Conservation (phyloP, 1,140 invertebrate genomes). For the Tetragonula clypearis region DNA sequence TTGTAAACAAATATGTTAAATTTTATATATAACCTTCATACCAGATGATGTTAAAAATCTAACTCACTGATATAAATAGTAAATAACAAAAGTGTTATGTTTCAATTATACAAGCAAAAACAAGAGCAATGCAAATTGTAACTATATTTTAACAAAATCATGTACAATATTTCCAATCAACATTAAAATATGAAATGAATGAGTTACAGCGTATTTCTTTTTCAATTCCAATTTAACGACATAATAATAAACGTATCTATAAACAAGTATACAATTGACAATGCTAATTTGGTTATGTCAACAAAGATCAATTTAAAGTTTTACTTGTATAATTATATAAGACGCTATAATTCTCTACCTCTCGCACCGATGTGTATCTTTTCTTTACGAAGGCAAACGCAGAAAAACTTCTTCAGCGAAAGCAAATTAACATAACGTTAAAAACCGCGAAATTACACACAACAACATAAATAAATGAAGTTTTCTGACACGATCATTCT, state of each 20-base stretch:
- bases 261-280: background rate
- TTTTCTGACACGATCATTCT: slow-evolving; percentile 31
- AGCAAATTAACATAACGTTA: slow-evolving; percentile 6
- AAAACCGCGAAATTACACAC: background rate
- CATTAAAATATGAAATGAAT: background rate
- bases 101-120: background rate
- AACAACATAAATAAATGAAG: slow-evolving; percentile 15
- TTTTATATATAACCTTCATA: background rate
- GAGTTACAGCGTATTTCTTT: background rate
- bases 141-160: too few species aligned
- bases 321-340: background rate
- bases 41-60: background rate
- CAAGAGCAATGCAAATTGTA: background rate
- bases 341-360: background rate
- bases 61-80: background rate
- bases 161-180: background rate
- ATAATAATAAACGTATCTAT: background rate
- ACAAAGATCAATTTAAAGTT: background rate
- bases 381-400: background rate
- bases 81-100: too few species aligned
- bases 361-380: background rate
- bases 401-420: background rate
- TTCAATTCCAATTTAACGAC: background rate
- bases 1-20: background rate
- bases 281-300: background rate